Conservation (phyloP, 1,140 invertebrate genomes). For the Ganaspis sp. region DNA sequence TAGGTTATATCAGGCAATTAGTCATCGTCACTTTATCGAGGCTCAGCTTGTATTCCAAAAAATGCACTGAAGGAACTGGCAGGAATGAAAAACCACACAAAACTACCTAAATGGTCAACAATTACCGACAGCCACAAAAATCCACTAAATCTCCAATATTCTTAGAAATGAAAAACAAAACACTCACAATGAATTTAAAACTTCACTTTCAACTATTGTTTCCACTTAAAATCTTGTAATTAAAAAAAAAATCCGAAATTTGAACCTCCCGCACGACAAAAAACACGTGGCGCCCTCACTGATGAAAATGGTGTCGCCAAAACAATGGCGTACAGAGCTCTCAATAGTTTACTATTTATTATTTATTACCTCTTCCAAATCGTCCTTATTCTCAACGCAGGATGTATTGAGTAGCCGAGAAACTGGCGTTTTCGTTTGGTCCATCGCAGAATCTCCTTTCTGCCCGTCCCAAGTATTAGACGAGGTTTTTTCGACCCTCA, state of each 20-base stretch:
- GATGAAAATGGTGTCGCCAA: constrained; percentile 65
- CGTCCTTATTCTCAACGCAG: constrained; percentile 88
- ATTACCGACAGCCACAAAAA: not conserved
- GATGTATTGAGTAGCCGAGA: constrained; percentile 78
- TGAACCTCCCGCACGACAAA: constrained; percentile 60
- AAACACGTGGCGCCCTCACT: constrained; percentile 61
- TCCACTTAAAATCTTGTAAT: not conserved
- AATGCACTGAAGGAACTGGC: too few species aligned
- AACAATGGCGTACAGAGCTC: constrained; percentile 72
- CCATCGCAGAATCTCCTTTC: constrained; percentile 61
- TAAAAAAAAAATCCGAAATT: constrained; percentile 45
- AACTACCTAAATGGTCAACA: not conserved
- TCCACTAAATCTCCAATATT: not conserved
- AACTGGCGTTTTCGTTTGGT: constrained; percentile 65
- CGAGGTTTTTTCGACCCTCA: constrained; percentile 66
- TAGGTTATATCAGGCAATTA: too few species aligned
- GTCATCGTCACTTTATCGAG: too few species aligned
- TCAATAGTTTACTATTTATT: constrained; percentile 70
- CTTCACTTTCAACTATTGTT: not conserved
- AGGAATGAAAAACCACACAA: not conserved
- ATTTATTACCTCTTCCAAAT: constrained; percentile 86
- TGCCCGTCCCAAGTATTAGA: constrained; percentile 52
- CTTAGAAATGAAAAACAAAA: not conserved
- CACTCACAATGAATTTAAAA: not conserved
- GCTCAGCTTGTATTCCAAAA: too few species aligned